Percentiles rank a stretch among this genome's conserved stretches.
phyloP scores from a whole-genome alignment of 2,113 vertebrate genomes.

The Hylia prasina region DNA sequence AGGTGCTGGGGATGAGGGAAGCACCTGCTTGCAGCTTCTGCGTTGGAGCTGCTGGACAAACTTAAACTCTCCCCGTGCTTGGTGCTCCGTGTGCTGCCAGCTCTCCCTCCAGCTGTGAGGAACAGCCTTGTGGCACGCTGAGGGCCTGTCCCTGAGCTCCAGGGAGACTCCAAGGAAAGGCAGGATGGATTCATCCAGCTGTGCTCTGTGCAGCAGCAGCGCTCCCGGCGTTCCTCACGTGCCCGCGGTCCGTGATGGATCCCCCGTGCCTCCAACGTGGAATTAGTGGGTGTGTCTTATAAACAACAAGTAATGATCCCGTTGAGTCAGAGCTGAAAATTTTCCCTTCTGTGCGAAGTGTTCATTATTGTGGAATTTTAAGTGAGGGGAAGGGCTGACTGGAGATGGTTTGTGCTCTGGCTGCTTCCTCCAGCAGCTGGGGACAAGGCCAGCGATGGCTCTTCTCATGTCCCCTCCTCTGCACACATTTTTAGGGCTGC shows the following conservation, averaged over 20 bases:
- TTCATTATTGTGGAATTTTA: conserved; percentile 64
- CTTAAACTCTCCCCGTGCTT: neutral
- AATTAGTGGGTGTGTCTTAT: conserved; percentile 51
- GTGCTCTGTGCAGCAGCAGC: neutral
- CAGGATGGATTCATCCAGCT: neutral
- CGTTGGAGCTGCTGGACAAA: neutral
- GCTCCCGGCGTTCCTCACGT: neutral
- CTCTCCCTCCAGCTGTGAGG: neutral
- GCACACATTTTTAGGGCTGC: neutral
- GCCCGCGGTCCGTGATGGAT: neutral
- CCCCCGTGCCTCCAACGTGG: neutral
- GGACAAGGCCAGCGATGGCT: accelerated
- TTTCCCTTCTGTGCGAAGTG: conserved; percentile 2
- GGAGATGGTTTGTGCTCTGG: neutral
- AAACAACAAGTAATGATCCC: conserved; percentile 53
- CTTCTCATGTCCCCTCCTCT: neutral
- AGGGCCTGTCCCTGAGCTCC: neutral
- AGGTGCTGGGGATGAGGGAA: neutral
- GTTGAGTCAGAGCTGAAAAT: conserved; percentile 48
- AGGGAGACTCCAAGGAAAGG: neutral
- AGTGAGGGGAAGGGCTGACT: conserved; percentile 36
- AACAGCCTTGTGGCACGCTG: neutral
- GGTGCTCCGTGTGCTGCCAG: accelerated
- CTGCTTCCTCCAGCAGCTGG: neutral
- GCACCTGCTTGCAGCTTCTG: neutral